A percentile compares a stretch with the other conserved stretches of the same genome.
Conservation (phyloP, 2,888 invertebrate species). For the Tiliacea citrago region DNA sequence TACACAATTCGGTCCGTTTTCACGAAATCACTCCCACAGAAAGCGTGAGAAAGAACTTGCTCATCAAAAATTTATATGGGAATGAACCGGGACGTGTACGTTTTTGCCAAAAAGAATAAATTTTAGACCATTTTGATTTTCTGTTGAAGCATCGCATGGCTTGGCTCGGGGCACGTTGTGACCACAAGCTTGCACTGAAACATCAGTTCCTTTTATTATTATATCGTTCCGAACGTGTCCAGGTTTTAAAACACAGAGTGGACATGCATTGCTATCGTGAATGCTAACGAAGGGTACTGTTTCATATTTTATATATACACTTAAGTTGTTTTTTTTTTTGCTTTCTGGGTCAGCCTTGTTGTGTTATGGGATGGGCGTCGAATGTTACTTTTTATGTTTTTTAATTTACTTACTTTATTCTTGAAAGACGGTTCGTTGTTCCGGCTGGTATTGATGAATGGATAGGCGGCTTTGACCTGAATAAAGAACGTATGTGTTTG, state of each 20-base stretch:
- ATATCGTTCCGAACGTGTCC: conserved; percentile 27
- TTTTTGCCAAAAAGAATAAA: no score
- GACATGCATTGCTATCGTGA: conserved; percentile 38
- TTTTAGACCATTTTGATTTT: not conserved
- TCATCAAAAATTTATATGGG: no score
- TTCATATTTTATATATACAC: conserved; percentile 28
- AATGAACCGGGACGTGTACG: no score
- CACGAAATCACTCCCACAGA: no score
- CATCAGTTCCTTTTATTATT: conserved; percentile 21
- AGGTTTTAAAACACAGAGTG: not conserved
- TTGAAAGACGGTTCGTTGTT: no score
- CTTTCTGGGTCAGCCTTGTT: not conserved
- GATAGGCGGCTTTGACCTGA: no score
- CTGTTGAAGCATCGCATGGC: not conserved
- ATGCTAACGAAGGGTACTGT: conserved; percentile 34
- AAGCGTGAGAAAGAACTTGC: no score
- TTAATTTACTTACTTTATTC: not conserved
- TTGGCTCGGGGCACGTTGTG: not conserved
- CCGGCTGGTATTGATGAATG: no score
- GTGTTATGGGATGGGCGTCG: not conserved
- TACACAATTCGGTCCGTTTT: no score
- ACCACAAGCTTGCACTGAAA: not conserved
- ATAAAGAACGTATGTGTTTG: no score
- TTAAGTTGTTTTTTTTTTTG: conserved; percentile 9
- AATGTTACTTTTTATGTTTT: not conserved